phyloP scores from a whole-genome alignment of 2,888 invertebrate species.

The Metallyticus violacea region DNA sequence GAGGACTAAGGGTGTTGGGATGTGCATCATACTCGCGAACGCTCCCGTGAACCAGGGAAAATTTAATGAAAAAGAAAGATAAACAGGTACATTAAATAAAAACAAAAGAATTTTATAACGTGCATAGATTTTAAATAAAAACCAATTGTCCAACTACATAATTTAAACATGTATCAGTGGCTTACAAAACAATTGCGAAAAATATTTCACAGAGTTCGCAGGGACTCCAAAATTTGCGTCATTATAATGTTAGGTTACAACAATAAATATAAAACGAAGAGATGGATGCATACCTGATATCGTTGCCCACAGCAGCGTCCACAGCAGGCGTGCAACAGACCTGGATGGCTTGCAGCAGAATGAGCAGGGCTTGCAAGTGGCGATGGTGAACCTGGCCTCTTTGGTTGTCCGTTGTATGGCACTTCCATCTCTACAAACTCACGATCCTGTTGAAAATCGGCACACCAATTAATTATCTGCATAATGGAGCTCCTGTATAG shows the following conservation, averaged over 20 bases:
- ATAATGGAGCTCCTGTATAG: too few relatives aligned
- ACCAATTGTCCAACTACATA: too few relatives aligned
- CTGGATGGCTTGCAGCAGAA: constrained; percentile 69
- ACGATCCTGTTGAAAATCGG: constrained; percentile 88
- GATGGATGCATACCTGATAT: constrained; percentile 67
- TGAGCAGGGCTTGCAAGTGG: constrained; percentile 85
- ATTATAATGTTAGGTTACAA: background rate
- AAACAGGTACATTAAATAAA: too few relatives aligned
- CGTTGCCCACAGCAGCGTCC: constrained; percentile 78
- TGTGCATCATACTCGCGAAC: too few relatives aligned
- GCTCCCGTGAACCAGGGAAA: too few relatives aligned
- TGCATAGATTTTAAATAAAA: too few relatives aligned
- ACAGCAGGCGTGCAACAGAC: constrained; percentile 77
- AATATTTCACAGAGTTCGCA: background rate
- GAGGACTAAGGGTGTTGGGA: too few relatives aligned
- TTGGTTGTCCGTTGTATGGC: constrained; percentile 90
- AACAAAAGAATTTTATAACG: too few relatives aligned
- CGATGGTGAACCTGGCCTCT: constrained; percentile 85
- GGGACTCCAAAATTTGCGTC: background rate
- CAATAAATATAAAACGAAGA: background rate
- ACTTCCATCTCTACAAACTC: constrained; percentile 96
- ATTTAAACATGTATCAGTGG: too few relatives aligned
- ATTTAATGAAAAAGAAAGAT: too few relatives aligned
- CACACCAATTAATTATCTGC: too few relatives aligned
- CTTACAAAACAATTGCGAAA: too few relatives aligned